Conservation (phyloP, 37 sponge, comb jelly and placozoan genomes). For the Petrosia ficiformis region DNA sequence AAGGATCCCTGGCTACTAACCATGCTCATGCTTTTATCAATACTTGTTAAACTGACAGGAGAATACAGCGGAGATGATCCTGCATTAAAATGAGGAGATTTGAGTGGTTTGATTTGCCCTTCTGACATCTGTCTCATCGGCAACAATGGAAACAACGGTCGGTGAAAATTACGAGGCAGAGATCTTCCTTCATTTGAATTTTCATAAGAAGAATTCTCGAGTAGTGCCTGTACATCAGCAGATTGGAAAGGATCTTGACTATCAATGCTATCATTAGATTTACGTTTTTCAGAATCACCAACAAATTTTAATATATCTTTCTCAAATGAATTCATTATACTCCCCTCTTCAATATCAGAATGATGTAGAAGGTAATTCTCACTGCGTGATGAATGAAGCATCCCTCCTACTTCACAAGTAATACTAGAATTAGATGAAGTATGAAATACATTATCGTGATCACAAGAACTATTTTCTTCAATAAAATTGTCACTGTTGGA, state of each 20-base stretch:
- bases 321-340: background rate
- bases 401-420: no score
- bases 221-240: background rate
- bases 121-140: background rate
- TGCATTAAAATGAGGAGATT: no score
- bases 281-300: background rate
- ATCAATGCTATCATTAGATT: background rate
- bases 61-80: background rate
- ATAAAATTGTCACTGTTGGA: background rate
- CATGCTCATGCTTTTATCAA: no score
- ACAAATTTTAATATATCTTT: slow-evolving; percentile 1
- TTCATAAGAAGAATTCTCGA: background rate
- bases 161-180: background rate
- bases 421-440: background rate
- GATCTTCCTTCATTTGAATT: background rate
- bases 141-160: no score
- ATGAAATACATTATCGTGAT: background rate
- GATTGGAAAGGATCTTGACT: background rate
- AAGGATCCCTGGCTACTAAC: background rate
- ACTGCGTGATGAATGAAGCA: background rate
- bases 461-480: background rate
- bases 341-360: slow-evolving; percentile 14
- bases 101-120: no score
- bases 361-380: background rate
- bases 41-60: background rate